Evolutionary conservation across 2,797 vertebrate genomes (phyloP).

Genomic region (Tachyglossus aculeatus): DNA sequence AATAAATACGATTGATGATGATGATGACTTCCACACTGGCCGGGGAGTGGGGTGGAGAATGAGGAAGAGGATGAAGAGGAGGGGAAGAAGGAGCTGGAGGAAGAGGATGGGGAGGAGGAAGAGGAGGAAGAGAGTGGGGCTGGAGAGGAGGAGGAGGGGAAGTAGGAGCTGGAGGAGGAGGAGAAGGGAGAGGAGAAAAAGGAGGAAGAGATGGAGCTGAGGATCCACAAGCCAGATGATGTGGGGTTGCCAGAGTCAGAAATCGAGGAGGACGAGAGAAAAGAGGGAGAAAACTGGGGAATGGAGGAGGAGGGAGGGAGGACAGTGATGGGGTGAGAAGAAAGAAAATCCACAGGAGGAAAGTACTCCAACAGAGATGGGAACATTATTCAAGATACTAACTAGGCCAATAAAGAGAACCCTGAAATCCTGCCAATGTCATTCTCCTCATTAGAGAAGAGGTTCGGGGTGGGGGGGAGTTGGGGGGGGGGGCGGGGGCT

Average conservation of each 20-base stretch:
- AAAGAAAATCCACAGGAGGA: neutral
- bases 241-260: neutral
- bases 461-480: neutral
- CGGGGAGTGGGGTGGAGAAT: neutral
- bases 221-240: neutral
- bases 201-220: neutral
- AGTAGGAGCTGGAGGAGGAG: neutral
- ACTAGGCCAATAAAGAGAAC: neutral
- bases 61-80: neutral
- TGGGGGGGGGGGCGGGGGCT: neutral
- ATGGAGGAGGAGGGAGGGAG: neutral
- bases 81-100: neutral
- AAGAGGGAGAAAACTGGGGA: neutral
- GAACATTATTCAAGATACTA: neutral
- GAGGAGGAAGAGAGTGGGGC: fast-evolving
- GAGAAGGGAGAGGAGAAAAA: fast-evolving
- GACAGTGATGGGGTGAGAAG: neutral
- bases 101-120: neutral
- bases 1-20: no score
- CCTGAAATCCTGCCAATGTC: neutral
- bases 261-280: neutral
- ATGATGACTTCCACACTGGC: no score
- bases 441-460: neutral
- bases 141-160: neutral
- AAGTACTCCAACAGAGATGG: neutral